Percentiles rank a stretch among this genome's conserved stretches.
These are phyloP conservation scores for Trichosurus vulpecula DNA, from an alignment of 2,797 vertebrate species.

Conservation along the genomic window DNA sequence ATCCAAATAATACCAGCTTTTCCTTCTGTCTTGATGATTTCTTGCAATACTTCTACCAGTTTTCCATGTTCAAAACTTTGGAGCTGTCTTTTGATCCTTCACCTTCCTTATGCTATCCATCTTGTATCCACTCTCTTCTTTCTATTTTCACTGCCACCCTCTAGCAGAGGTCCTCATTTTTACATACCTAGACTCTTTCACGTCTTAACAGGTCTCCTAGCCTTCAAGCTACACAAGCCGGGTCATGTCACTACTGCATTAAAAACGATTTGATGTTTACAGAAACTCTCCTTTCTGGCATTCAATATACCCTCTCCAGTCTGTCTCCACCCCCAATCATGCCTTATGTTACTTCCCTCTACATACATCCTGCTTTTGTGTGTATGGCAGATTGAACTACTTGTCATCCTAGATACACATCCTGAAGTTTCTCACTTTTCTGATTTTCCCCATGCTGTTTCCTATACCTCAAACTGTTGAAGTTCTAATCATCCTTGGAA, in stretches of 20 bases:
- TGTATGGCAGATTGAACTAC: too few species aligned
- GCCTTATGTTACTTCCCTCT: neutral
- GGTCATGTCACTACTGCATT: neutral
- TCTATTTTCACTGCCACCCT: neutral
- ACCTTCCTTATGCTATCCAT: neutral
- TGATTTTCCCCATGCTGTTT: too few species aligned
- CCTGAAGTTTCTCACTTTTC: too few species aligned
- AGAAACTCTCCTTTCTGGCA: neutral
- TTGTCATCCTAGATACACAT: too few species aligned
- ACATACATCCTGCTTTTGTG: neutral
- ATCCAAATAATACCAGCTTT: neutral
- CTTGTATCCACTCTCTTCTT: neutral
- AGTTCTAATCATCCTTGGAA: too few species aligned
- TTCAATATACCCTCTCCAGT: neutral
- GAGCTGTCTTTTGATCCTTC: neutral
- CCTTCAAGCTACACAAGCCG: neutral
- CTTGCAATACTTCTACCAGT: neutral
- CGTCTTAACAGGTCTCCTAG: neutral
- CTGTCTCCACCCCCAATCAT: neutral
- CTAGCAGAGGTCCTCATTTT: neutral
- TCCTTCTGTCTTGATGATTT: neutral
- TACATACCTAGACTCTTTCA: neutral
- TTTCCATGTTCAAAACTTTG: neutral
- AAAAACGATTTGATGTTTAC: neutral
- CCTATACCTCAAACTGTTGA: too few species aligned